Evolutionary conservation across 2,797 vertebrate genomes (phyloP), one percentile per base, ranked within the genome.

Genomic region (Sebastes steindachneri): DNA sequence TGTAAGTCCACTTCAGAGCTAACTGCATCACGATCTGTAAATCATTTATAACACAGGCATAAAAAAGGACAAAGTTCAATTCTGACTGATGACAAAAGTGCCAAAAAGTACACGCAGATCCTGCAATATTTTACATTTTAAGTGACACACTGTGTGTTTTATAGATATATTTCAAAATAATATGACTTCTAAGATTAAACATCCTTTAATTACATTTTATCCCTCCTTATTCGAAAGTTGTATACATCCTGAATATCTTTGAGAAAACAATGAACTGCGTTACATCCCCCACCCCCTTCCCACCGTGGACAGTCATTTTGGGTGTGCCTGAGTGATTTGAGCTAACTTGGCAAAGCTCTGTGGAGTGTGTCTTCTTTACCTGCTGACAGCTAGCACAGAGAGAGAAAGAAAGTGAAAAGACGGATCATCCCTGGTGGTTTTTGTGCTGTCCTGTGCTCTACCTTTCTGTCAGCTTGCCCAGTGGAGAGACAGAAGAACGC

Each of bases 391-490:
- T 15, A 62, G 87, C 73, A 62, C 57, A 25, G 69, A 41, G 37
- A 41, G 14, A 19, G 29, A 23, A 65, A 77, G 57, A 68, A 72
- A 64, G 23, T 26, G 66, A 83, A 84, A 71, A 86, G 89, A 89
- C 69, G 28, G 85, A 80, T 92, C 90, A 89, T 94, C 93, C 93
- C 91, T 83, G 77, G 92, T 91, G 92, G 82, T 19, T 87, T 88
- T 82, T 77, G 80, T 82, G 85, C 87, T 73, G 86, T 90, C 88
- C 87, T 80, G 76, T 96, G 95, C 92, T 96, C 95, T 95, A 94
- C 96, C 95, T 96, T 96, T 96, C 97, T 96, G 97, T 97, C 93
- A 93, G 85, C 95, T 94, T 95, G 94, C 94, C 95, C 95, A 94
- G 93, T 93, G 95, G 95, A 94, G 96, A 97, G 97, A 97, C 96